Conservation (phyloP, 2,888 invertebrate genomes). For the Tineola bisselliella region DNA sequence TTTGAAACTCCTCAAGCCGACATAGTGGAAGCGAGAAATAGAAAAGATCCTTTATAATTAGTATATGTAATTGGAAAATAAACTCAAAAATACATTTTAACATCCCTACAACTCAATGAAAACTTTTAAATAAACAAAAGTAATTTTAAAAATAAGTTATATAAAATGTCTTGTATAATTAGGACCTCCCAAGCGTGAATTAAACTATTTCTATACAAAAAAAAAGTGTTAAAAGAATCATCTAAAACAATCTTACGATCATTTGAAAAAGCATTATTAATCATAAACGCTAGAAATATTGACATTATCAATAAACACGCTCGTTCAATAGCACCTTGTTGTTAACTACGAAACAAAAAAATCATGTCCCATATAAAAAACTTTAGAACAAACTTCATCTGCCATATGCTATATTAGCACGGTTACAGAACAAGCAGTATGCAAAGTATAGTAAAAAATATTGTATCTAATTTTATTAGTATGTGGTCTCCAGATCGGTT, state of each 20-base stretch:
- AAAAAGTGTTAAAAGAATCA: slow-evolving; percentile 13
- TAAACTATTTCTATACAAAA: neutral
- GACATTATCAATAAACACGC: slow-evolving; percentile 50
- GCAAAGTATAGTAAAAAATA: neutral
- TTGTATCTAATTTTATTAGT: neutral
- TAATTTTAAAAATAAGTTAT: no score
- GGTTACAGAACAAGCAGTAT: neutral
- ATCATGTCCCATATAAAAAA: slow-evolving; percentile 34
- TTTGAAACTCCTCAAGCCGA: no score
- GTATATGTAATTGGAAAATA: no score
- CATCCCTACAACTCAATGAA: no score
- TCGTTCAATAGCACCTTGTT: slow-evolving; percentile 48
- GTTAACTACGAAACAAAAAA: slow-evolving; percentile 49
- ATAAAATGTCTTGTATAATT: neutral
- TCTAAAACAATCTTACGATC: slow-evolving; percentile 25
- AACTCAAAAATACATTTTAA: no score
- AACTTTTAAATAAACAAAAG: no score
- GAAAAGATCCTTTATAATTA: no score
- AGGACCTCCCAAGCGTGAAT: neutral
- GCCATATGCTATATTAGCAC: neutral
- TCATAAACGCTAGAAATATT: slow-evolving; percentile 50
- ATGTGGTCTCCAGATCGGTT: neutral
- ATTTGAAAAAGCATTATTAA: slow-evolving; percentile 32
- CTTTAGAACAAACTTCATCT: neutral
- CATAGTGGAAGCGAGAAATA: no score